These are phyloP conservation scores for Phyto melanocephala DNA, from an alignment of 2,888 invertebrate genomes.

Conservation along the genomic window DNA sequence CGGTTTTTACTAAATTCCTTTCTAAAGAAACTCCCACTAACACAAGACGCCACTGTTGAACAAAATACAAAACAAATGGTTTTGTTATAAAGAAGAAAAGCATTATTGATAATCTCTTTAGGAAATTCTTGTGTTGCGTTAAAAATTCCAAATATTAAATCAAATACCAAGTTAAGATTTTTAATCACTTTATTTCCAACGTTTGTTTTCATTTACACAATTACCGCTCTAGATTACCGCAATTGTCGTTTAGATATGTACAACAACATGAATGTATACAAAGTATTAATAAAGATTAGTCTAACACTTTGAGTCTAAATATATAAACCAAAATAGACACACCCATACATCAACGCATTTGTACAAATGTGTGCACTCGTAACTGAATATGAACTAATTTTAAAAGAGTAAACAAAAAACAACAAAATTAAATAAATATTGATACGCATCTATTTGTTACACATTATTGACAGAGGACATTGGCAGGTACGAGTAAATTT, in stretches of 20 bases:
- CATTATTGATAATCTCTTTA: conserved; percentile 50
- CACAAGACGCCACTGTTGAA: not conserved
- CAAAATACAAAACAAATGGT: not conserved
- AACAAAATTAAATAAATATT: conserved; percentile 43
- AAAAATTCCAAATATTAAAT: conserved; percentile 62
- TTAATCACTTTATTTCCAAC: conserved; percentile 63
- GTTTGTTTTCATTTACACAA: conserved; percentile 60
- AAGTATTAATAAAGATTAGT: conserved; percentile 47
- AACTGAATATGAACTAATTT: not conserved
- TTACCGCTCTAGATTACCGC: conserved; percentile 56
- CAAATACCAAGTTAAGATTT: conserved; percentile 62
- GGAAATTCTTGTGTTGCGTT: conserved; percentile 62
- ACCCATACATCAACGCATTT: not conserved
- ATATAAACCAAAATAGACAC: not conserved
- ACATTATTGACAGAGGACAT: conserved; percentile 57
- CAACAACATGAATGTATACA: not conserved
- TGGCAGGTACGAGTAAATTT: conserved; percentile 56
- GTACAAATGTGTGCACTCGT: not conserved
- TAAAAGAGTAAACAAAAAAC: not conserved
- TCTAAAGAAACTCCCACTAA: not conserved
- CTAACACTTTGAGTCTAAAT: conserved; percentile 40
- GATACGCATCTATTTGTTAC: conserved; percentile 64
- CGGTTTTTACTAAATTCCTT: not conserved
- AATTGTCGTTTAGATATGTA: conserved; percentile 13
- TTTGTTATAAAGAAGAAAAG: conserved; percentile 9